Evolutionary conservation across 2,888 invertebrate genomes (phyloP), one percentile per base, ranked within the genome.

Genomic region (Hofmannophila pseudospretella): DNA sequence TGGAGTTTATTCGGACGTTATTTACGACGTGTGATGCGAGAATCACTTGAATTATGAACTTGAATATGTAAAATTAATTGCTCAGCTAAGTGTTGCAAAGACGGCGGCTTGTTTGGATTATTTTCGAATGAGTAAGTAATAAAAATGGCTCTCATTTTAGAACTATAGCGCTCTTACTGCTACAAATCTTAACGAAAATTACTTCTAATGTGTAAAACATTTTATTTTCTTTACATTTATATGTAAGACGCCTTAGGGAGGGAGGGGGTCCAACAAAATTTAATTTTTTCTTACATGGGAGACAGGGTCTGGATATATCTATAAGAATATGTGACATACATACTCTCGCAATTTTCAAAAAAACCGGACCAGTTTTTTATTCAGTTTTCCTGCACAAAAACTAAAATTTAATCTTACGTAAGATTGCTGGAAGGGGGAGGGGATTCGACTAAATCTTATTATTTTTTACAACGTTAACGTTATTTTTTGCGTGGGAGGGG

Each of bases 11-110:
- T 74, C 62, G 56, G 67, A 72, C 67, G 60, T 75, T 79, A 75
- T 81, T 79, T 75, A 78, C 73, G 72, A 63, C 58, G 59, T 59
- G 62, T 60, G 51, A 67, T 62, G 64, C 65, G 57, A 62, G 67
- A 67, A 67, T 76, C 64, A 68, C 69, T 70, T 71, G 78, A 76
- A 57, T 75, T 79, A 82, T 80, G 74, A 77, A 84, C 82, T 82
- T 71, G 64, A 66, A 71, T 74, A 74, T 67, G 69, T 74, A 54
- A 66, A 76, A 78, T 79, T 82, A 82, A 84, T 82, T 69, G 69
- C 69, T 34, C 46, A 37, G 63, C 62, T 65, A 67, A 75, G 77
- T 75, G 75, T 74, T 66, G 55, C 65, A 44, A 51, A 47, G 51
- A 57, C 56, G 47, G 49, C 52, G 44, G 53, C 64, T 54, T 50